Conservation (phyloP, 1,140 invertebrate genomes). For the Tetranychus cinnabarinus region DNA sequence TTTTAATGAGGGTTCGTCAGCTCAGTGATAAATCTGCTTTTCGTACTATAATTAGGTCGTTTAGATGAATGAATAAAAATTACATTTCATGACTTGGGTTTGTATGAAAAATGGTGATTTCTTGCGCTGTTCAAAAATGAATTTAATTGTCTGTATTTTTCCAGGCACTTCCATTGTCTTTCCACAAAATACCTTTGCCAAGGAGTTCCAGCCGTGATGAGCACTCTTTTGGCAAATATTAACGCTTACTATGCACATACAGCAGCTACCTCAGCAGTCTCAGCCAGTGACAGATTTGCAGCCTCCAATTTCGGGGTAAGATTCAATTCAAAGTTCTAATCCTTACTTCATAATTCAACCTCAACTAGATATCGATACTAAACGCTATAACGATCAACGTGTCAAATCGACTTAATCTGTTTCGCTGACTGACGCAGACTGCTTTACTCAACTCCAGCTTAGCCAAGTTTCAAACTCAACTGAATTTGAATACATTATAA, state of each 20-base stretch:
- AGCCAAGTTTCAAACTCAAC: no score
- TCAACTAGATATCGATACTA: slow-evolving; percentile 1
- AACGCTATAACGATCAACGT: neutral
- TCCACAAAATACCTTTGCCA: slow-evolving; percentile 97
- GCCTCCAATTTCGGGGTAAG: slow-evolving; percentile 83
- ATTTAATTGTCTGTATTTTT: neutral
- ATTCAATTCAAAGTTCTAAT: slow-evolving; percentile 25
- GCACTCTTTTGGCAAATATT: slow-evolving; percentile 90
- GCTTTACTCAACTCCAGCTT: no score
- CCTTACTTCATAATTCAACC: neutral
- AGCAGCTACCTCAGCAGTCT: slow-evolving; percentile 89
- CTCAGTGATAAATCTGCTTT: no score
- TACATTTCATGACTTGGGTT: no score
- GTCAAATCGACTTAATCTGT: neutral
- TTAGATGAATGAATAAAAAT: no score
- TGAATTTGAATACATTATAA: no score
- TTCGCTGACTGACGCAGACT: slow-evolving; percentile 28
- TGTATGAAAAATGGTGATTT: neutral
- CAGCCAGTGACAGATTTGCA: slow-evolving; percentile 92
- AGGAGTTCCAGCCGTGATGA: slow-evolving; percentile 96
- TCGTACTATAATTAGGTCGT: no score
- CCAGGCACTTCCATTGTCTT: slow-evolving; percentile 91
- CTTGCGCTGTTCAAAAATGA: no score
- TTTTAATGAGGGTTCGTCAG: no score
- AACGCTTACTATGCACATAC: slow-evolving; percentile 99